Evolutionary conservation across 2,888 invertebrate genomes (phyloP).

Genomic region (Tenthredo amoena): DNA sequence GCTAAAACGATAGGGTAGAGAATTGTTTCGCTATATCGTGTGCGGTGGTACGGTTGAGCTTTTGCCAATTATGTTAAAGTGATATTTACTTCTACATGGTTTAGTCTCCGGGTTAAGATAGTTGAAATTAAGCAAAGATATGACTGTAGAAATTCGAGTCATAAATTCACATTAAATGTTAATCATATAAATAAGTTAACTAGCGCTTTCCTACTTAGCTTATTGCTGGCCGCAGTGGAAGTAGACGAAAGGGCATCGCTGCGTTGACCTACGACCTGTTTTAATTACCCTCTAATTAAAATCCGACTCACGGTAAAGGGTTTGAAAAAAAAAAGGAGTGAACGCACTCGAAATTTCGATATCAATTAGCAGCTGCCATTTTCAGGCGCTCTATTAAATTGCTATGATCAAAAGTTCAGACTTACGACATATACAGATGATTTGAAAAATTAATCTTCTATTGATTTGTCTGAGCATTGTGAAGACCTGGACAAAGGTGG

Average conservation of each 20-base stretch:
- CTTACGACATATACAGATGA: neutral
- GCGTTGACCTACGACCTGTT: slow-evolving; percentile 52
- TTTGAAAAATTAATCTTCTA: neutral
- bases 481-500: neutral
- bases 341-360: slow-evolving; percentile 36
- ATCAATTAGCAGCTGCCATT: neutral
- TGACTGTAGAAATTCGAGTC: slow-evolving; percentile 30
- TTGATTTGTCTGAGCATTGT: neutral
- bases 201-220: slow-evolving; percentile 52
- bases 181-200: slow-evolving; percentile 52
- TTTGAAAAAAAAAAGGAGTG: slow-evolving; percentile 4
- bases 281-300: slow-evolving; percentile 53
- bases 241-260: slow-evolving; percentile 4
- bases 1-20: slow-evolving; percentile 17
- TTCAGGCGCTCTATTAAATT: neutral
- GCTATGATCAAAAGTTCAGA: neutral
- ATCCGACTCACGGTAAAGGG: slow-evolving; percentile 16
- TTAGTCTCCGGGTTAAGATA: neutral
- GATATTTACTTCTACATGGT: slow-evolving; percentile 15
- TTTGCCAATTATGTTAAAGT: slow-evolving; percentile 30
- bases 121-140: slow-evolving; percentile 31
- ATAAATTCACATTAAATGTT: slow-evolving; percentile 48
- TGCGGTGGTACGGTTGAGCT: slow-evolving; percentile 9
- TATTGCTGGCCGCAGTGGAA: slow-evolving; percentile 25
- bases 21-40: slow-evolving; percentile 27